phyloP scores from a whole-genome alignment of 1,140 invertebrate genomes.

The Mya arenaria region DNA sequence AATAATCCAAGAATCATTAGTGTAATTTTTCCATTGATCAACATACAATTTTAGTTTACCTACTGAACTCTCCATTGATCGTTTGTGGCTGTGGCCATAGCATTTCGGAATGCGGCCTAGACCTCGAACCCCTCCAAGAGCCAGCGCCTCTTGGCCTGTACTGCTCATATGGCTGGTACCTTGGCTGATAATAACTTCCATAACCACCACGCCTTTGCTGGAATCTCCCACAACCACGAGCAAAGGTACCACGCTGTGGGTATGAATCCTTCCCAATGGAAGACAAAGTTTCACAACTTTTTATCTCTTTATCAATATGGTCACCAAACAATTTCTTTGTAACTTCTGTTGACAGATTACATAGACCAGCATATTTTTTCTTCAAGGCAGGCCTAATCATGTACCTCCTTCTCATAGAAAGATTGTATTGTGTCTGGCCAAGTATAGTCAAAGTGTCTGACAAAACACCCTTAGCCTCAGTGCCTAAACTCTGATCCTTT shows the following conservation, averaged over 20 bases:
- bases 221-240: constrained; percentile 1
- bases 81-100: constrained; percentile 16
- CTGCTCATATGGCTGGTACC: constrained; percentile 2
- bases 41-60: background rate
- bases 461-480: background rate
- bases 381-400: constrained; percentile 22
- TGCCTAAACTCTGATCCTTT: constrained; percentile 9
- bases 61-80: constrained; percentile 3
- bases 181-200: too few relatives aligned
- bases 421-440: constrained; percentile 18
- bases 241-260: background rate
- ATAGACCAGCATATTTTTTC: constrained; percentile 31
- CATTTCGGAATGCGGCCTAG: background rate
- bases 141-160: background rate
- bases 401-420: constrained; percentile 23
- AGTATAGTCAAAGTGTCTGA: constrained; percentile 32
- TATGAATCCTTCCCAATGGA: constrained; percentile 3
- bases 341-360: constrained; percentile 7
- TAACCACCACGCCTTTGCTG: too few relatives aligned
- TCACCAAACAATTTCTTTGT: constrained; percentile 33
- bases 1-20: constrained; percentile 22
- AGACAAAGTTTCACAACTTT: constrained; percentile 26
- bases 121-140: background rate
- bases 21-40: constrained; percentile 9
- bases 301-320: constrained; percentile 24